Conservation (phyloP, 2,113 vertebrate species). For the Dasypus novemcinctus region DNA sequence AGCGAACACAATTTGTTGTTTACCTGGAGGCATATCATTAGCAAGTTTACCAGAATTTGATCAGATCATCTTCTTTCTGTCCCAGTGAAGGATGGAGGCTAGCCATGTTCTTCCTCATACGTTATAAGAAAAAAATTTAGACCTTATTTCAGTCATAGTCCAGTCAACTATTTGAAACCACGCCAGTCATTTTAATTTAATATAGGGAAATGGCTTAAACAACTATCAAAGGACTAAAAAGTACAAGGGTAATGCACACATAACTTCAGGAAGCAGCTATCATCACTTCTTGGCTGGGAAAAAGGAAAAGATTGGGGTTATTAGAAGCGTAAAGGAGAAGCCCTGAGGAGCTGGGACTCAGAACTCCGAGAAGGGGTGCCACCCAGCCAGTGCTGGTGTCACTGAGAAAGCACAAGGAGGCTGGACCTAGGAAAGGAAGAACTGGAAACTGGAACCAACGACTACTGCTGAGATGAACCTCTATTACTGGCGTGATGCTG, state of each 20-base stretch:
- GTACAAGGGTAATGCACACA: background rate
- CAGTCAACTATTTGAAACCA: background rate
- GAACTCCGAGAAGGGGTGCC: background rate
- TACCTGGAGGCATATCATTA: too few species aligned
- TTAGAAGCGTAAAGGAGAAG: background rate
- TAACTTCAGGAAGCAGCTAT: background rate
- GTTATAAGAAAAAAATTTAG: background rate
- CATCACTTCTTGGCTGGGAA: background rate
- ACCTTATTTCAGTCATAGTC: background rate
- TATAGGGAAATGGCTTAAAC: background rate
- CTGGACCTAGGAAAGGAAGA: background rate
- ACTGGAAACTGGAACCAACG: too few species aligned
- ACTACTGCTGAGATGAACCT: background rate
- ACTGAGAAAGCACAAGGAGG: fast-evolving
- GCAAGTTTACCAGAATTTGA: background rate
- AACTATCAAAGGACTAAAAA: background rate
- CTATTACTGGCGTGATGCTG: fast-evolving
- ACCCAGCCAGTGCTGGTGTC: fast-evolving
- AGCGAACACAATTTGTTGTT: background rate
- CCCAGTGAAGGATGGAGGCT: background rate
- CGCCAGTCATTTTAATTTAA: background rate
- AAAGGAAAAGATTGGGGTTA: background rate
- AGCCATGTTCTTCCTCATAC: background rate
- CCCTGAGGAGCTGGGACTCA: background rate
- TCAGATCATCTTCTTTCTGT: background rate